These are phyloP conservation scores for Drosophila leonis DNA, from an alignment of 2,888 invertebrate genomes.

Conservation along the genomic window DNA sequence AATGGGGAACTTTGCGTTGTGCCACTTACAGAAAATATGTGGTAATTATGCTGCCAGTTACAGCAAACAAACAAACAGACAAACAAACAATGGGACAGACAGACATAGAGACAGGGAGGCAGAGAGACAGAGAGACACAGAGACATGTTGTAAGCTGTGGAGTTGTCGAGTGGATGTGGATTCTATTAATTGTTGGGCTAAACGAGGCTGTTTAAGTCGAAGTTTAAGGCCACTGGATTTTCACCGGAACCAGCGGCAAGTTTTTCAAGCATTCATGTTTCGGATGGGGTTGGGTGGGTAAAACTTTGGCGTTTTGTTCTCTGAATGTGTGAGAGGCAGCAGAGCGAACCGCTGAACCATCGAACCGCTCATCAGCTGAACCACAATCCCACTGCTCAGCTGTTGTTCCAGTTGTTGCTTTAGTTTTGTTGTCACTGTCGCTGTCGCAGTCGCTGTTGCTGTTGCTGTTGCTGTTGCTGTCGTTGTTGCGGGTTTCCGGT, in stretches of 20 bases:
- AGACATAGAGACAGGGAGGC: too few relatives aligned
- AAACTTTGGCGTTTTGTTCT: conserved; percentile 61
- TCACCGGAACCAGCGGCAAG: conserved; percentile 71
- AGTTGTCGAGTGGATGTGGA: conserved; percentile 64
- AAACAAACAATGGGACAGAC: conserved; percentile 24
- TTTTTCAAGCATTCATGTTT: conserved; percentile 41
- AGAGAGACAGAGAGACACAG: conserved; percentile 10
- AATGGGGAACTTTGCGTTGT: conserved; percentile 73
- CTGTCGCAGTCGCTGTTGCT: conserved; percentile 43
- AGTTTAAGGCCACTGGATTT: conserved; percentile 60
- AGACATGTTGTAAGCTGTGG: conserved; percentile 58
- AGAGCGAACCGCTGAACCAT: conserved; percentile 58
- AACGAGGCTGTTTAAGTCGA: conserved; percentile 58
- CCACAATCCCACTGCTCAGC: conserved; percentile 68
- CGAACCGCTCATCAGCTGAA: conserved; percentile 48
- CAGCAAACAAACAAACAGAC: conserved; percentile 50
- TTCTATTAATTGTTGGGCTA: conserved; percentile 75
- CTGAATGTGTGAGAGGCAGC: conserved; percentile 58
- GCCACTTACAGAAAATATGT: conserved; percentile 79
- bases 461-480: conserved; percentile 32
- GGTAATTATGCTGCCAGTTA: conserved; percentile 78
- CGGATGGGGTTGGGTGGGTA: conserved; percentile 8
- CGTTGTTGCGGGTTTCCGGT: conserved; percentile 78
- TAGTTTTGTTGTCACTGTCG: conserved; percentile 26
- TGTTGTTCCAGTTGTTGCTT: conserved; percentile 54